Base-by-base conservation (phyloP, 2,113 vertebrate genomes). In the Sinocyclocheilus rhinocerous region DNA sequence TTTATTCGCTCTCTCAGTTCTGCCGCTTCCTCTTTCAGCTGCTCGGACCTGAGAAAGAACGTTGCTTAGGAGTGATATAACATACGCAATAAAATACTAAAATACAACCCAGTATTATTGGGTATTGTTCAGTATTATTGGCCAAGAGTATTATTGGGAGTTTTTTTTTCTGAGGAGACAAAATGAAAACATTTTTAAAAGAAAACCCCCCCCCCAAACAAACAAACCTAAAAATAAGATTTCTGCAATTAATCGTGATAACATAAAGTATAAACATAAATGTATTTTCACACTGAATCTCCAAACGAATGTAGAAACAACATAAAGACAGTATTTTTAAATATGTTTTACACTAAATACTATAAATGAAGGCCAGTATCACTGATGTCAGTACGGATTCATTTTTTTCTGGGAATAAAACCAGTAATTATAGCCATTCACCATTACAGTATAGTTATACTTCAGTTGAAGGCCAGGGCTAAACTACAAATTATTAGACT, bases 1-100 rank as follows among this genome's bases (percentile, higher is more conserved):
- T 95, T 95, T 94, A 99, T 99, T 76, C 98, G 92, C 86, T 99
- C 97, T 3, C 95, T 93, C 73, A 99, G 95, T 87, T 96, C 96
- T 63, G 93, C 93, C 0, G 95, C 93, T n/a, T 95, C 95, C 69
- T 94, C 93, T 90, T 97, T 95, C 92, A 99, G 89, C 86, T 95
- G 93, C 90, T 95, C 94, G 3, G 96, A 95, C 92, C 98, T 99
- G 88, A 42, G 76, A 90, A 57, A 87, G 24, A 42, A 84, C n/a
- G 20, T 15, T 26, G 33, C 12, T 76, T 65, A 81, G 45, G 22
- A 67, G 18, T 4, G 16, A 33, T 69, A 50, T 22, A 33, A 77
- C 36, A 81, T 48, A 67, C 29, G 15, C 8, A 52, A 83, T 33
- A 70, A 22, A 70, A 42, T 8, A 52, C 15, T 76, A 3, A 48